Base-by-base conservation (phyloP, 2,797 vertebrate species). In the Poeciliopsis turneri region DNA sequence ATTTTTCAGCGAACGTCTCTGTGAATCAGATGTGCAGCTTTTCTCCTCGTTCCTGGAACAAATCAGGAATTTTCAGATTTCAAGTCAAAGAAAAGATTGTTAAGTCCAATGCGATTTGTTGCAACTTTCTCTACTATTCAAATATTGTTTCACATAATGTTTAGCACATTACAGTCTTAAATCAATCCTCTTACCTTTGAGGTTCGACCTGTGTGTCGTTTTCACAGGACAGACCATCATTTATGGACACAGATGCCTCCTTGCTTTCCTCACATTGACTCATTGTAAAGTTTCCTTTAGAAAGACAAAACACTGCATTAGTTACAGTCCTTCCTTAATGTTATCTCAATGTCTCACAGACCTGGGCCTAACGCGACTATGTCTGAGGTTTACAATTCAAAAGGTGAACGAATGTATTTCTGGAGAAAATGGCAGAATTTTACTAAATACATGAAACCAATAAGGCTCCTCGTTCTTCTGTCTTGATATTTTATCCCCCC, bases 161-260 rank as follows among this genome's bases (percentile, higher is more conserved):
- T 16, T 59, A 57, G 3, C 11, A n/a, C 25, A n/a, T 9, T 12
- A 30, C 4, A 13, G 9, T 36, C 28, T 33, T 33, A n/a, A 16
- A 13, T 20, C 18, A 33, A 33, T 51, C 13, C 36, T 77, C 71
- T 68, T 46, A 86, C 84, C 78, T 80, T 45, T 66, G 13, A 20
- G 28, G 2, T 69, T 25, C 1, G 0, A 1, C 20, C 12, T 30
- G n/a, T 41, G 2, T 7, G 0, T 57, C 25, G 33, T 68, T 20
- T 51, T 73, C 59, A 7, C 6, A 51, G 18, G 20, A 43, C 30
- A 23, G 25, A 16, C 46, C 1, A 18, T 18, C 12, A 49, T 16
- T 30, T 18, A 39, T 36, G 15, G 71, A 2, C 0, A 6, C 57
- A 33, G 10, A 23, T 9, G 5, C 57, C 55, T 20, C 77, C 2